Conservation (phyloP, 2,888 invertebrate genomes). For the Xiphydria camelus region DNA sequence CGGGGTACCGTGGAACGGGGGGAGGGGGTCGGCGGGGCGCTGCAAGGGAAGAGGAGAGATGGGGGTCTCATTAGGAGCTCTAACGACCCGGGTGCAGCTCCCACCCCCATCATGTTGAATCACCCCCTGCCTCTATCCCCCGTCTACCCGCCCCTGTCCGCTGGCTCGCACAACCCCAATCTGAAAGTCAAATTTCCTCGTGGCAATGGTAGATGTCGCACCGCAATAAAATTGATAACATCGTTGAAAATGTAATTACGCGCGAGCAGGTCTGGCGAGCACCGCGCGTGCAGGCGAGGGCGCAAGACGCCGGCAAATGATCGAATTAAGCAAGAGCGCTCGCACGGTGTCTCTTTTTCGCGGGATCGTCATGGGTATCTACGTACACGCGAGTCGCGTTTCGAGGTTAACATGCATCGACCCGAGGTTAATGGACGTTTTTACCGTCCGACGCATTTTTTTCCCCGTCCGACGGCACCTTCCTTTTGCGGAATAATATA, state of each 20-base stretch:
- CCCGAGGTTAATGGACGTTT: no score
- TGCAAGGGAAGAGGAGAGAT: background rate
- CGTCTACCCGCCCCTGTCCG: conserved; percentile 23
- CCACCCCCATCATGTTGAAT: conserved; percentile 42
- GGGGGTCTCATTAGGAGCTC: conserved; percentile 54
- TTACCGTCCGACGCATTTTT: no score
- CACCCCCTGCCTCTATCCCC: conserved; percentile 29
- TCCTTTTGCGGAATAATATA: no score
- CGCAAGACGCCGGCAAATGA: no score
- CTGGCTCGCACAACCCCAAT: conserved; percentile 27
- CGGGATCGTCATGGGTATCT: no score
- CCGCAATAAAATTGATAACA: conserved; percentile 51
- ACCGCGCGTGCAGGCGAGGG: no score
- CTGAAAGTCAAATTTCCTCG: conserved; percentile 53
- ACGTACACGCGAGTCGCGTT: no score
- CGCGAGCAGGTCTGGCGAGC: no score
- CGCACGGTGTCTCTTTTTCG: no score
- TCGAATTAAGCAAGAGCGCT: no score
- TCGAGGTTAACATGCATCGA: no score
- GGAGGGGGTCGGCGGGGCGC: conserved; percentile 17
- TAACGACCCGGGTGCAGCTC: conserved; percentile 54
- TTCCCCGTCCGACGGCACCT: no score
- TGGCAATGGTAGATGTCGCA: conserved; percentile 31
- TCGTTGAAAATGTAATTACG: conserved; percentile 53
- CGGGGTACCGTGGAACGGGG: conserved; percentile 9